phyloP scores from a whole-genome alignment of 2,888 invertebrate genomes.

The Azorinus chamasolen region DNA sequence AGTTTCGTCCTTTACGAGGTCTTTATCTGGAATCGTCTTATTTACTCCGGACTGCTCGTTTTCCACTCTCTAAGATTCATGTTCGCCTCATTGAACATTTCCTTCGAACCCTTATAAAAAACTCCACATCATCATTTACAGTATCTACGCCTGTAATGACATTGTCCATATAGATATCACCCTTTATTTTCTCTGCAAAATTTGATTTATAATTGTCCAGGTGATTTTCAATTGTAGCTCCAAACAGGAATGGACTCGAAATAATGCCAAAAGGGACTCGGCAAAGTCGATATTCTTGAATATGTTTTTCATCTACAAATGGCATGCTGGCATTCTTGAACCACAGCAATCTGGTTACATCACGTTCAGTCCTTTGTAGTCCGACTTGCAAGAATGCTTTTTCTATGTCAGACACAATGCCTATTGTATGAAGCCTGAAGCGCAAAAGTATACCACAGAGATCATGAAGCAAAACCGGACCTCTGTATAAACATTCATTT shows the following conservation, averaged over 20 bases:
- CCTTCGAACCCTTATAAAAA: conserved; percentile 21
- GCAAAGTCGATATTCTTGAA: conserved; percentile 18
- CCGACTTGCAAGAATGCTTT: conserved; percentile 33
- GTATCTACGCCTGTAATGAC: conserved; percentile 20
- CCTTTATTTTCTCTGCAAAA: not conserved
- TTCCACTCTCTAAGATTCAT: conserved; percentile 41
- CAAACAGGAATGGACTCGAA: conserved; percentile 18
- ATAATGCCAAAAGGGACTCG: conserved; percentile 16
- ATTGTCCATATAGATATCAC: conserved; percentile 10
- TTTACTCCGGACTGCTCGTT: conserved; percentile 13
- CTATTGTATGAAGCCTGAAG: conserved; percentile 5
- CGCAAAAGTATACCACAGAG: conserved; percentile 22
- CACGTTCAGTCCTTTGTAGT: conserved; percentile 16
- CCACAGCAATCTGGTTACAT: conserved; percentile 39
- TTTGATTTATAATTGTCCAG: not conserved
- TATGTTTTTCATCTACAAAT: not conserved
- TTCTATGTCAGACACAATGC: conserved; percentile 17
- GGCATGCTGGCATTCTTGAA: conserved; percentile 8
- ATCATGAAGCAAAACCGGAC: conserved; percentile 27
- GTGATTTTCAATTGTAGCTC: conserved; percentile 14
- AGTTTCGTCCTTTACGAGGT: not conserved
- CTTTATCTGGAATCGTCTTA: conserved; percentile 1
- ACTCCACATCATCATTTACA: not conserved
- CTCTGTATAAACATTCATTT: conserved; percentile 28
- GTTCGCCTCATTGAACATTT: conserved; percentile 24